Evolutionary conservation across 1,140 invertebrate genomes (phyloP).

Genomic region (Chrysomallon squamiferum): DNA sequence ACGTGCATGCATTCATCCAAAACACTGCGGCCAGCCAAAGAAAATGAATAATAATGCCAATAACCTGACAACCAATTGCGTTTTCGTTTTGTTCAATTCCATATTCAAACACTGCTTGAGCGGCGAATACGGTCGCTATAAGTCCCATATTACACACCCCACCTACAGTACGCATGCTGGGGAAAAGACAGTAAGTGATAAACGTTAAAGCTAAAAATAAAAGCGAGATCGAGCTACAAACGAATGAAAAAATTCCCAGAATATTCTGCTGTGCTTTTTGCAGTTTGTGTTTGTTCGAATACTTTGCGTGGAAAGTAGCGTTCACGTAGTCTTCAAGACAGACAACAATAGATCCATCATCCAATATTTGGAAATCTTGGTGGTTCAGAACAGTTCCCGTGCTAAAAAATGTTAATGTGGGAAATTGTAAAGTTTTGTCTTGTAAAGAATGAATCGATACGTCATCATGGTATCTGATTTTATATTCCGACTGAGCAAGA

Average conservation of each 20-base stretch:
- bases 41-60: conserved; percentile 3
- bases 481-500: too few relatives aligned
- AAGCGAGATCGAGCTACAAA: background rate
- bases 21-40: background rate
- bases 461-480: too few relatives aligned
- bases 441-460: too few relatives aligned
- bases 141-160: background rate
- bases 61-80: background rate
- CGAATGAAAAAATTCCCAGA: background rate
- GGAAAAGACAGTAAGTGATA: background rate
- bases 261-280: too few relatives aligned
- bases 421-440: too few relatives aligned
- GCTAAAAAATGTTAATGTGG: too few relatives aligned
- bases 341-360: too few relatives aligned
- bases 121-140: background rate
- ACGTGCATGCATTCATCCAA: conserved; percentile 4
- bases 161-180: background rate
- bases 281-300: too few relatives aligned
- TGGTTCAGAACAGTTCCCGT: too few relatives aligned
- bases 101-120: background rate
- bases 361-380: too few relatives aligned
- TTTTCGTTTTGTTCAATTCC: conserved; percentile 3
- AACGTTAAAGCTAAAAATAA: background rate
- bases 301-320: too few relatives aligned
- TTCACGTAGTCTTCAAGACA: too few relatives aligned